phyloP scores from a whole-genome alignment of 2,113 vertebrate genomes.

The Raphicerus campestris region DNA sequence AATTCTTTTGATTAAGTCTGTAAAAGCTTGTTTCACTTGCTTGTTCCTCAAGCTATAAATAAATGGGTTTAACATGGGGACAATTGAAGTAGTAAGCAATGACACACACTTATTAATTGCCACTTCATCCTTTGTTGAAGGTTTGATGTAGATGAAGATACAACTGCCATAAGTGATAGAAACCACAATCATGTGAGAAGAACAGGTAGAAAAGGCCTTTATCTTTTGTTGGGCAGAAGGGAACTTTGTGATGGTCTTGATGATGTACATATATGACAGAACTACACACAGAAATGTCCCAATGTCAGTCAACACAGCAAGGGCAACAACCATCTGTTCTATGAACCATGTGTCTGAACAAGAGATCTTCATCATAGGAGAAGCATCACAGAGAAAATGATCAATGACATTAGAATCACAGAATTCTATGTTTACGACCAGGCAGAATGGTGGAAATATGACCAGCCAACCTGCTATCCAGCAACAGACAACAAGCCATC shows the following conservation, averaged over 20 bases:
- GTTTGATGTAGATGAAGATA: background rate
- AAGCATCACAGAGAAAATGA: constrained; percentile 9
- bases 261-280: background rate
- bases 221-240: background rate
- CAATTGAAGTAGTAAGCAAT: background rate
- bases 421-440: constrained; percentile 38
- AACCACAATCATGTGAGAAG: constrained; percentile 7
- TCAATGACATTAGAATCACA: constrained; percentile 46
- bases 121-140: background rate
- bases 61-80: background rate
- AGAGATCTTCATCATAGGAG: constrained; percentile 30
- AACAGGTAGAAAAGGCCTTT: constrained; percentile 44
- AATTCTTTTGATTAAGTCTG: background rate
- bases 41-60: background rate
- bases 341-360: constrained; percentile 35
- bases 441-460: background rate
- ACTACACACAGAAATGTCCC: constrained; percentile 8
- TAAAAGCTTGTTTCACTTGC: background rate
- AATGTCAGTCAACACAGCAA: background rate
- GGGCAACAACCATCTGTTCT: constrained; percentile 20
- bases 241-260: background rate
- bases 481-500: background rate
- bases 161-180: background rate
- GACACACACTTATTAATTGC: background rate
- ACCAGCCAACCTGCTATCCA: constrained; percentile 42